Evolutionary conservation across 2,888 invertebrate genomes (phyloP), one percentile per base, ranked within the genome.

Genomic region (Parascotia fuliginaria): DNA sequence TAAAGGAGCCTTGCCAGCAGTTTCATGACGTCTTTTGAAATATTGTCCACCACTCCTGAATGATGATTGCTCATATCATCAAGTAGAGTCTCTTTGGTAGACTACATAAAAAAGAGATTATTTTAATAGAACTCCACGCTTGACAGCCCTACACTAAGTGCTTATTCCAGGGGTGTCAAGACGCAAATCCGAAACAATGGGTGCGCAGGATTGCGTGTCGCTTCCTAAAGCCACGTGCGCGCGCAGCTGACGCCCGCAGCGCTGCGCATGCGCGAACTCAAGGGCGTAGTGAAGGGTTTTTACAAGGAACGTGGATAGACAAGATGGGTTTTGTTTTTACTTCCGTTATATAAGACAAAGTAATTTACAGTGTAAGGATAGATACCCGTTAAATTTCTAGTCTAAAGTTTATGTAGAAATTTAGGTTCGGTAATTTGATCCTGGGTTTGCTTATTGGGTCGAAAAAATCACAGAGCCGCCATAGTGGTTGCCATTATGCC

Each of bases 171-270:
- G 69, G 66, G 66, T 57, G 56, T 34, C 33, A 64, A 64, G 59
- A 64, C 50, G 63, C 66, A 42, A 60, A 66, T 58, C 57, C 51
- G 46, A 69, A 66, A 81, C 81, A 83, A 80, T 79, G 60, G 64
- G 53, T 69, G 73, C 71, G 69, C 75, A 70, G 60, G 75, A 74
- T 67, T 71, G 72, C 78, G 69, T 73, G 73, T 56, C 55, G 60
- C 74, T 75, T 79, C 75, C 77, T 68, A 58, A 61, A 45, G 77
- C 75, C 83, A 75, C 77, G 75, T 81, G 81, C 76, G 77, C 72
- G 68, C 68, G 79, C 85, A 85, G 84, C 84, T 85, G 84, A 80
- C 84, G 76, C 87, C 86, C 87, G 84, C 85, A 82, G 83, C 86
- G 83, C 85, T 80, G 82, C 79, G 75, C 65, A 68, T 65, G 66